Evolutionary conservation across 1,140 invertebrate species (phyloP).

Genomic region (Brachionus plicatilis): DNA sequence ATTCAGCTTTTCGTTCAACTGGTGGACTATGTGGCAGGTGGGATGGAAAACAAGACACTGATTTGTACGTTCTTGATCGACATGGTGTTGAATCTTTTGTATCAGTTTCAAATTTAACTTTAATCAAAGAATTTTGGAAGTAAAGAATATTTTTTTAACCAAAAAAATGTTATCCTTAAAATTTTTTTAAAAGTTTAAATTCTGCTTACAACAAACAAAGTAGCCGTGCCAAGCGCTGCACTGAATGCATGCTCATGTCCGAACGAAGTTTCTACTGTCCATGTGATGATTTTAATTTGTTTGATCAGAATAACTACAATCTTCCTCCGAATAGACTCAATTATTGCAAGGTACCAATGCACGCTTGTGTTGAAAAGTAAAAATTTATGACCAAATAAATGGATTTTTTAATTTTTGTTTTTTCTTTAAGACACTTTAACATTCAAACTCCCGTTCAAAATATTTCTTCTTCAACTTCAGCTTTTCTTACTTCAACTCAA

Average conservation of each 20-base stretch:
- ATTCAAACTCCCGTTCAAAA: not conserved
- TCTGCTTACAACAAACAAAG: not conserved
- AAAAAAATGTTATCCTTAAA: not conserved
- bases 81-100: conserved; percentile 30
- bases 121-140: not conserved
- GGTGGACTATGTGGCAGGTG: conserved; percentile 13
- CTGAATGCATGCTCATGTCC: conserved; percentile 17
- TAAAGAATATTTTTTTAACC: not conserved
- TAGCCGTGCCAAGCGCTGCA: not conserved
- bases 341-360: conserved; percentile 11
- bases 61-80: conserved; percentile 7
- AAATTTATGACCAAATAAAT: not conserved
- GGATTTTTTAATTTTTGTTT: not conserved
- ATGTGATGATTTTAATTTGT: conserved; percentile 35
- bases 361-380: not conserved
- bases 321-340: not conserved
- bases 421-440: not conserved
- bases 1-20: not conserved
- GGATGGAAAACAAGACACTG: not conserved
- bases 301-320: not conserved
- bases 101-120: not conserved
- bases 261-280: conserved; percentile 32
- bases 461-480: not conserved
- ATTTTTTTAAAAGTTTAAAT: not conserved
- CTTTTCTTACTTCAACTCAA: not conserved